Percentiles rank a stretch among this genome's conserved stretches.
Evolutionary conservation across 2,113 vertebrate species (phyloP).

Genomic region (Xiphias gladius): DNA sequence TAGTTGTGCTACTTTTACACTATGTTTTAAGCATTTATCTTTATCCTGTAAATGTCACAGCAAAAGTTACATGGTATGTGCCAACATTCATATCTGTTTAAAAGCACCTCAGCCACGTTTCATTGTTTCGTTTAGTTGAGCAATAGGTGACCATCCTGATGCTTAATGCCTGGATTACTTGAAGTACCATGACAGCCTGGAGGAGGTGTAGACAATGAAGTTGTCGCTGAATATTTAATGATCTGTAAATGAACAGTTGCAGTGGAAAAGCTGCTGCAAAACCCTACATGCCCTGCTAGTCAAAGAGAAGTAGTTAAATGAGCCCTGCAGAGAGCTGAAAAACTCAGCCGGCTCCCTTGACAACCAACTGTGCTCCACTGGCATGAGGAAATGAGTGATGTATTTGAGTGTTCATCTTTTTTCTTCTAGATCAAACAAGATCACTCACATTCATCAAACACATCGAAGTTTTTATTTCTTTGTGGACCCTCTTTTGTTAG

Average conservation of each 20-base stretch:
- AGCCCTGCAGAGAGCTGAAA: conserved; percentile 18
- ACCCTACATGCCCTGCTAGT: conserved; percentile 4
- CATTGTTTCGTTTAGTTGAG: neutral
- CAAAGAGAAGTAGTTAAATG: conserved; percentile 18
- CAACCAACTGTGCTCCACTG: conserved; percentile 2
- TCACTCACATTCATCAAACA: conserved; percentile 4
- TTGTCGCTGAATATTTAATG: conserved; percentile 55
- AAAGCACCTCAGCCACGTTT: neutral
- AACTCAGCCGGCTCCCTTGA: neutral
- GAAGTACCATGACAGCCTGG: conserved; percentile 21
- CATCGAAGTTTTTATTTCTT: neutral
- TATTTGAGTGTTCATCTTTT: conserved; percentile 11
- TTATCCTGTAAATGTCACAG: neutral
- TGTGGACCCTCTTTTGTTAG: neutral
- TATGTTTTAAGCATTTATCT: neutral
- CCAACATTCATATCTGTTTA: neutral
- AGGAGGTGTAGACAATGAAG: conserved; percentile 22
- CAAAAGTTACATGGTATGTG: neutral
- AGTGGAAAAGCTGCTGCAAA: conserved; percentile 2
- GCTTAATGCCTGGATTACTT: conserved; percentile 41
- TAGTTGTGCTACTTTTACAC: neutral
- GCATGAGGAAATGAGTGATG: neutral
- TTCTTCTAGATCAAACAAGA: conserved; percentile 1
- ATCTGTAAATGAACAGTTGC: conserved; percentile 18
- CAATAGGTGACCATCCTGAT: conserved; percentile 29